Evolutionary conservation across 2,797 vertebrate species (phyloP), one percentile per base, ranked within the genome.

Genomic region (Poecilia picta): DNA sequence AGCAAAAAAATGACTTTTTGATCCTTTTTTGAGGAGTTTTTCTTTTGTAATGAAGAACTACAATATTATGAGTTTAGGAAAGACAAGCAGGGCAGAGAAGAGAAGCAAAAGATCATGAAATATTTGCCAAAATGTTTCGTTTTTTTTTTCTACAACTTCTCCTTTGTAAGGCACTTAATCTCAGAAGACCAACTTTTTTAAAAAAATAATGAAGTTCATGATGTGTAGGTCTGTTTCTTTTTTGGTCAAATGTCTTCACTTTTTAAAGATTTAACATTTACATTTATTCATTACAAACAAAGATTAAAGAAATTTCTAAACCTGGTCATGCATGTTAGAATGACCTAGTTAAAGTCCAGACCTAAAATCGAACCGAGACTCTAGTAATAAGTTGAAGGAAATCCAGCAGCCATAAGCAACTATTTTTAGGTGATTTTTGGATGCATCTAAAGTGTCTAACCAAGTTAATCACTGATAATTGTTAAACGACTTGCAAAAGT

Each of bases 11-110:
- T 76, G 33, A 57, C 16, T 70, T 85, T 91, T 84, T 79, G 79
- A 87, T 88, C 85, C 85, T 88, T 73, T 82, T 59, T 66, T 16
- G 4, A 57, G 62, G 81, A 82, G 10, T 72, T 88, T 86, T 88
- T 86, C 68, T 85, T 78, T 86, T 72, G 68, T 76, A 83, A 74
- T 28, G 72, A 78, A 55, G 80, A 75, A 72, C 49, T 78, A 75
- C 76, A 36, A 72, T 55, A 82, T 73, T 71, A 51, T 45, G 43
- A 83, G 59, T 59, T 79, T 84, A 71, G 80, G 74, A 75, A 75
- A 81, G 85, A 80, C 79, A 85, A 68, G 59, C 15, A 77, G 51
- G 72, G 49, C 25, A 68, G 45, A 59, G 15, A 47, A 57, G 57
- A 16, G 49, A 31, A 62, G 57, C 57, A 18, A 15, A 53, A 59